These are phyloP conservation scores for Cephus cinctus DNA, from an alignment of 1,140 invertebrate genomes.

Conservation along the genomic window DNA sequence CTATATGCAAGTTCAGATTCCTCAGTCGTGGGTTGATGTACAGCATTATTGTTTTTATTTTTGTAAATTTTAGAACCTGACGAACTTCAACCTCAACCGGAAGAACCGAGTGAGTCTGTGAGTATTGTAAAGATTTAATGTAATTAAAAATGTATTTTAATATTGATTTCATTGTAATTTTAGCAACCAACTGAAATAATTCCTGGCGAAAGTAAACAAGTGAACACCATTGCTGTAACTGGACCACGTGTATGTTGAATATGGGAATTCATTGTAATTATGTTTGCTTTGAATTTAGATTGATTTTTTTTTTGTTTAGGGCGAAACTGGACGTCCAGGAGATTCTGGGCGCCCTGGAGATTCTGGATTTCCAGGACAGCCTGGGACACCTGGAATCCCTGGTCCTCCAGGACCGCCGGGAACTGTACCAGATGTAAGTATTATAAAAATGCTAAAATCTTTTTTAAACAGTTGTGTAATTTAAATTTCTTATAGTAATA, in stretches of 20 bases:
- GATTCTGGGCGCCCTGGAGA: slow-evolving; percentile 63
- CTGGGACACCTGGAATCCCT: slow-evolving; percentile 66
- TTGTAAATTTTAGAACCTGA: no score
- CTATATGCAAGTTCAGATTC: no score
- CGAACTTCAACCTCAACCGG: no score
- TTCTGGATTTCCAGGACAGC: slow-evolving; percentile 61
- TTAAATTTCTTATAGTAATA: slow-evolving; percentile 8
- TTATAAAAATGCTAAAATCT: background rate
- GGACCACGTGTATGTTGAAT: slow-evolving; percentile 27
- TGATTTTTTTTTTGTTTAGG: slow-evolving; percentile 31
- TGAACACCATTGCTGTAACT: slow-evolving; percentile 25
- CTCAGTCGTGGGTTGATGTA: no score
- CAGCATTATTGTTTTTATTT: no score
- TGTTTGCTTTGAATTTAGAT: background rate
- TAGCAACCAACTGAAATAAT: slow-evolving; percentile 28
- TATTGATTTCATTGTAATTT: background rate
- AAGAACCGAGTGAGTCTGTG: no score
- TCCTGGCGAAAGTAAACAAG: slow-evolving; percentile 31
- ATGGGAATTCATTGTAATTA: slow-evolving; percentile 8
- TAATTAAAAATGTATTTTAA: no score
- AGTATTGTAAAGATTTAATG: no score
- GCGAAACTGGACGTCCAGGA: slow-evolving; percentile 59
- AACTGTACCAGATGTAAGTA: slow-evolving; percentile 70
- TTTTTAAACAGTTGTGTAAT: background rate
- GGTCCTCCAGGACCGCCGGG: slow-evolving; percentile 71